Percentiles rank a stretch among this genome's conserved stretches.
phyloP scores from a whole-genome alignment of 1,140 invertebrate genomes.

The Magallana ariakensis region DNA sequence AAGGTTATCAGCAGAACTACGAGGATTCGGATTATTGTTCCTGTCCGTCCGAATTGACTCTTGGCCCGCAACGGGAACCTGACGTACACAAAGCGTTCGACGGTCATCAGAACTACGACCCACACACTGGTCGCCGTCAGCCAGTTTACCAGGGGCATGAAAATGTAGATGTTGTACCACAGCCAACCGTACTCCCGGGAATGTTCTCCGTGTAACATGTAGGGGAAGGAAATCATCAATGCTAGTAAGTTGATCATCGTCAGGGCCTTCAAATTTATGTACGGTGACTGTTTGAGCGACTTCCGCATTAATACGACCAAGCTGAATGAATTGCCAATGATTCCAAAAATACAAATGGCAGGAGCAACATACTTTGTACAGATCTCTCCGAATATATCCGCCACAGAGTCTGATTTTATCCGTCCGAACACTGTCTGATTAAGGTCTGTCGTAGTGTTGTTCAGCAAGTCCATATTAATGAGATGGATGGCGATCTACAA shows the following conservation, averaged over 20 bases:
- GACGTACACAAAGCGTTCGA: conserved; percentile 63
- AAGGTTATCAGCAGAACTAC: conserved; percentile 38
- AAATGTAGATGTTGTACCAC: conserved; percentile 57
- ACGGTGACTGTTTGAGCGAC: conserved; percentile 62
- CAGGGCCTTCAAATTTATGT: conserved; percentile 63
- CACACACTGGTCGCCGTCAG: conserved; percentile 58
- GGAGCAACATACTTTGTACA: conserved; percentile 52
- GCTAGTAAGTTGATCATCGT: conserved; percentile 60
- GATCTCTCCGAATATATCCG: not conserved
- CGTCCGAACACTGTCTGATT: not conserved
- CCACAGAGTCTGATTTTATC: not conserved
- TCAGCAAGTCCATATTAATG: not conserved
- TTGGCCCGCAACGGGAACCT: conserved; percentile 58
- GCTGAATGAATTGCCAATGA: conserved; percentile 66
- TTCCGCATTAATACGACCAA: conserved; percentile 59
- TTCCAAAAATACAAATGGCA: conserved; percentile 63
- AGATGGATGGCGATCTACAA: not conserved
- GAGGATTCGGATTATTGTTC: conserved; percentile 41
- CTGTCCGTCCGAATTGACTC: conserved; percentile 39
- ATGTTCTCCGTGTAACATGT: conserved; percentile 26
- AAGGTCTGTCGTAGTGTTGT: not conserved
- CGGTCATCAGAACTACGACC: conserved; percentile 64
- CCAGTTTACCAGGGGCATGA: conserved; percentile 60
- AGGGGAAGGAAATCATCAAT: conserved; percentile 54
- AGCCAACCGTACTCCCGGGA: conserved; percentile 35